These are phyloP conservation scores for Alethe castanea DNA, from an alignment of 2,113 vertebrate genomes.

Conservation along the genomic window DNA sequence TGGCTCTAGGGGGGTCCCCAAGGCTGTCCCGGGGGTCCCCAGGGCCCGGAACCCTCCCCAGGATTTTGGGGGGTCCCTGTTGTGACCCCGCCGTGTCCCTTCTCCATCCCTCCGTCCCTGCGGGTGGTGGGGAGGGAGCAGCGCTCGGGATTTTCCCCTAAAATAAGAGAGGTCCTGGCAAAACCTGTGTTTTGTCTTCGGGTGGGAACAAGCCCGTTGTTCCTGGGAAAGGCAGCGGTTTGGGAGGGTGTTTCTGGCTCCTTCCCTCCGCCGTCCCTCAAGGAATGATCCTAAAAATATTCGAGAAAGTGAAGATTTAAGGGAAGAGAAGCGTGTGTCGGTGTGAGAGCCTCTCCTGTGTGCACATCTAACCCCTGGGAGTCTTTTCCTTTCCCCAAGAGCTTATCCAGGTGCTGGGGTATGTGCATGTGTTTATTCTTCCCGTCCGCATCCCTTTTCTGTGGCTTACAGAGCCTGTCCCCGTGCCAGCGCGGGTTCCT, in stretches of 20 bases:
- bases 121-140: not conserved
- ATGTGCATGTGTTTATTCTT: not conserved
- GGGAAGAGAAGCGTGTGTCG: not conserved
- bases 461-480: not conserved
- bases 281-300: not conserved
- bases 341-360: not conserved
- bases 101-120: not conserved
- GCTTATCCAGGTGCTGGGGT: not conserved
- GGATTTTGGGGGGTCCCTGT: too few species aligned
- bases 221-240: not conserved
- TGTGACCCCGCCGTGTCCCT: not conserved
- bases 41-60: too few species aligned
- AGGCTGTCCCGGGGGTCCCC: too few species aligned
- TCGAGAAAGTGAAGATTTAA: not conserved
- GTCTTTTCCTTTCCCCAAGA: not conserved
- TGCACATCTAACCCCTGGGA: not conserved
- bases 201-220: not conserved
- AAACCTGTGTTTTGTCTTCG: not conserved
- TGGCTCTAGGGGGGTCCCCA: too few species aligned
- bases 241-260: not conserved
- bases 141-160: not conserved
- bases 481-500: not conserved
- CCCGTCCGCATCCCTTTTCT: not conserved
- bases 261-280: fast-evolving
- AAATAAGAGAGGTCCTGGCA: not conserved